Evolutionary conservation across 2,797 vertebrate genomes (phyloP).

Genomic region (Enteromius paludinosus): DNA sequence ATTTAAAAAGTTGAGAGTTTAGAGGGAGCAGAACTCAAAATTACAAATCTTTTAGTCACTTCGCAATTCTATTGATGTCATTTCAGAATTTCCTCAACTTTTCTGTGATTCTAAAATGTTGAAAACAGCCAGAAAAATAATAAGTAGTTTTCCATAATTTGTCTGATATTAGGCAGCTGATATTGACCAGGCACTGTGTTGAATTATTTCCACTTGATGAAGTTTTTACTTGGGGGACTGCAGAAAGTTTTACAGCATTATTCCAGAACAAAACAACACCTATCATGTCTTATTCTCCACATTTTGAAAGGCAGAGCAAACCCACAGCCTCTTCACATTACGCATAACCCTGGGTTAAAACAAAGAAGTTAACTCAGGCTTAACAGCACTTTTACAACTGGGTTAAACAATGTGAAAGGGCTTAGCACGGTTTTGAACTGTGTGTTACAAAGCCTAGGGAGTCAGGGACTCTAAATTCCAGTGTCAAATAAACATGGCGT

Average conservation of each 20-base stretch:
- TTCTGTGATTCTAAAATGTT: background rate
- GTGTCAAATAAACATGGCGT: background rate
- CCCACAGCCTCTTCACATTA: background rate
- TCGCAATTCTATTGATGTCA: background rate
- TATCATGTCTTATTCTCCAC: background rate
- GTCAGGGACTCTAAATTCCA: background rate
- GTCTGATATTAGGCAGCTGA: background rate
- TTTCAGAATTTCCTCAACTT: background rate
- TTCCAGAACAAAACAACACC: background rate
- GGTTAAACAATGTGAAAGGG: background rate
- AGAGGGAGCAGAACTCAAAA: background rate
- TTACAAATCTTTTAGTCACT: background rate
- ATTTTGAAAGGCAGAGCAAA: background rate
- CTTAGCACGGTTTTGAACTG: background rate
- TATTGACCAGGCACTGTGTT: background rate
- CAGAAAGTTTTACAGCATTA: background rate
- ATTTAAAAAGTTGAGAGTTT: background rate
- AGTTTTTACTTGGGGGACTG: background rate
- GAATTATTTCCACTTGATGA: background rate
- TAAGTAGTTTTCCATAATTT: background rate
- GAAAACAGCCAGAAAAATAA: background rate
- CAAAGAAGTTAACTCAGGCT: background rate
- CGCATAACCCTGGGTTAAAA: background rate
- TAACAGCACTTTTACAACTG: background rate
- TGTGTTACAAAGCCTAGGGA: background rate